Evolutionary conservation across 2,113 vertebrate genomes (phyloP).

Genomic region (Dicaeum eximium): DNA sequence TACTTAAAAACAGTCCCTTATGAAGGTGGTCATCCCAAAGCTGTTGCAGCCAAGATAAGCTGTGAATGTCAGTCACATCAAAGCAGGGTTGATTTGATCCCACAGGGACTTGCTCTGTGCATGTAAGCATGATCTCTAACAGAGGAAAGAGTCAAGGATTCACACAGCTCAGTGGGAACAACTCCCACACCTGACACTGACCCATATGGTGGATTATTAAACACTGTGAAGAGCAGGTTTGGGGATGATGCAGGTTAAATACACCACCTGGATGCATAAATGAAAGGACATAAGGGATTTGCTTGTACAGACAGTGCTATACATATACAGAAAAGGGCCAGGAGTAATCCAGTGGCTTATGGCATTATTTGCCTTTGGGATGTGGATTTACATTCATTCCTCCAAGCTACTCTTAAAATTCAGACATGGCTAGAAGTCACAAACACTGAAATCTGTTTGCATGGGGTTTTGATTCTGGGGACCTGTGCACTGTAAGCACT

Average conservation of each 20-base stretch:
- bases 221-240: background rate
- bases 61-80: background rate
- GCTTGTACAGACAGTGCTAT: background rate
- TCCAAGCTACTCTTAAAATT: conserved; percentile 15
- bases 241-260: conserved; percentile 21
- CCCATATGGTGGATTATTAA: conserved; percentile 20
- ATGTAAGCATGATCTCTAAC: background rate
- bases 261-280: background rate
- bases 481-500: background rate
- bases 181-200: background rate
- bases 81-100: background rate
- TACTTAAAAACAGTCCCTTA: background rate
- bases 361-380: background rate
- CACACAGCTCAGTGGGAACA: background rate
- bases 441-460: background rate
- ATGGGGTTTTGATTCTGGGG: background rate
- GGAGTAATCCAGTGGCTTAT: background rate
- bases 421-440: background rate
- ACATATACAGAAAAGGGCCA: background rate
- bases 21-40: background rate
- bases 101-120: background rate
- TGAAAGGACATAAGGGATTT: background rate
- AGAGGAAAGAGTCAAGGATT: background rate
- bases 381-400: background rate
- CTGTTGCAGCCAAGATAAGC: background rate